phyloP scores from a whole-genome alignment of 2,888 invertebrate genomes.

The Meteorus colon region DNA sequence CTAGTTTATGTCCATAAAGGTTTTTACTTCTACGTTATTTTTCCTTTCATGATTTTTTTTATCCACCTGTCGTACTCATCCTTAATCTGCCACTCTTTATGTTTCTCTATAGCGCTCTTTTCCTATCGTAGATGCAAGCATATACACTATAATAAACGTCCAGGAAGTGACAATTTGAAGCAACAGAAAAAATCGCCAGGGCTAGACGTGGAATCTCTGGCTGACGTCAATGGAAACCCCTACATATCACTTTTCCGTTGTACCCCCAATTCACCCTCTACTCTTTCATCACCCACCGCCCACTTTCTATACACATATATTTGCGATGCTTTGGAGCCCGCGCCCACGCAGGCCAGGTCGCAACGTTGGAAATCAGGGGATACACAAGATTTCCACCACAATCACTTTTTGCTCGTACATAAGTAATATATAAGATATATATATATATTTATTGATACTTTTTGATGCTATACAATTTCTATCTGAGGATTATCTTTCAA shows the following conservation, averaged over 20 bases:
- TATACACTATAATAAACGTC: not conserved
- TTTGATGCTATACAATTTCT: no score
- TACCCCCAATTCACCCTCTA: slow-evolving; percentile 24
- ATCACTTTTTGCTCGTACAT: not conserved
- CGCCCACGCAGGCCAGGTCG: slow-evolving; percentile 16
- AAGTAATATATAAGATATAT: no score
- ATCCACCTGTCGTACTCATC: slow-evolving; percentile 25
- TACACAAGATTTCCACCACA: slow-evolving; percentile 7
- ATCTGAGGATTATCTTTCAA: no score
- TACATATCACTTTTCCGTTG: slow-evolving; percentile 23
- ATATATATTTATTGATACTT: no score
- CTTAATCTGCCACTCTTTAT: slow-evolving; percentile 15
- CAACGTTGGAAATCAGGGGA: not conserved
- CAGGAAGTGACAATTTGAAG: slow-evolving; percentile 11
- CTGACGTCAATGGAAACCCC: slow-evolving; percentile 52
- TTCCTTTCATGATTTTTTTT: slow-evolving; percentile 35
- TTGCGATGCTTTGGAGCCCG: slow-evolving; percentile 3
- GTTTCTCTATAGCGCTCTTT: not conserved
- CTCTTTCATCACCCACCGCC: slow-evolving; percentile 21
- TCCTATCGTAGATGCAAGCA: not conserved
- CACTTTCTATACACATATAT: not conserved
- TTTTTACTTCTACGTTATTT: slow-evolving; percentile 12
- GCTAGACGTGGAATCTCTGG: slow-evolving; percentile 23
- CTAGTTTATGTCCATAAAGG: not conserved
- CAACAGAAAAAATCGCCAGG: slow-evolving; percentile 32